phyloP scores from a whole-genome alignment of 2,888 invertebrate genomes.

The Chrysolina americana region DNA sequence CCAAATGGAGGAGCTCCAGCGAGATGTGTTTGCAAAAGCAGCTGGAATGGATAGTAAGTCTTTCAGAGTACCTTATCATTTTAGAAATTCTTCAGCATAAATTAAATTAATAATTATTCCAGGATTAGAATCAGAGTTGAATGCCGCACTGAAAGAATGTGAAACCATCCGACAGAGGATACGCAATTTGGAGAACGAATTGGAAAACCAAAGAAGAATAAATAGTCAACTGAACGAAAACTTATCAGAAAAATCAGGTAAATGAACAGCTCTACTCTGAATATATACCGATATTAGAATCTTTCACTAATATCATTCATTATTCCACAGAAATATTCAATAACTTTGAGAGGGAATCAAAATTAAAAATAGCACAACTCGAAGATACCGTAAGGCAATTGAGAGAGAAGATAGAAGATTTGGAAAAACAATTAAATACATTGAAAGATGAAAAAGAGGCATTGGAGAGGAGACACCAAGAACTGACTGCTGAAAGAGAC shows the following conservation, averaged over 20 bases:
- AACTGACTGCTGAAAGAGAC: slow-evolving; percentile 66
- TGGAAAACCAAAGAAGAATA: slow-evolving; percentile 73
- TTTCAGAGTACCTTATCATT: too few species aligned
- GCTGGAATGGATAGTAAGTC: slow-evolving; percentile 78
- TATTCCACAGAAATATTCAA: slow-evolving; percentile 58
- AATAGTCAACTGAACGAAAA: slow-evolving; percentile 75
- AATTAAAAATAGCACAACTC: slow-evolving; percentile 68
- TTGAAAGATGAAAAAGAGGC: slow-evolving; percentile 71
- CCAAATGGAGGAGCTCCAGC: slow-evolving; percentile 74
- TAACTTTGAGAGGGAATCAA: slow-evolving; percentile 64
- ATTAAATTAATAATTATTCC: too few species aligned
- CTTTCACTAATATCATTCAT: background rate
- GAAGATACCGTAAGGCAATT: slow-evolving; percentile 70
- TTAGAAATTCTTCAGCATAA: too few species aligned
- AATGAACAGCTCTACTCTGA: slow-evolving; percentile 11
- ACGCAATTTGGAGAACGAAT: slow-evolving; percentile 75
- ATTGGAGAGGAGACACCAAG: slow-evolving; percentile 65
- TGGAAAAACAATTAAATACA: slow-evolving; percentile 70
- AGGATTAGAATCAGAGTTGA: slow-evolving; percentile 78
- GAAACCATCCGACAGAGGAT: slow-evolving; percentile 75
- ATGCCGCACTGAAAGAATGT: slow-evolving; percentile 78
- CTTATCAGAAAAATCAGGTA: slow-evolving; percentile 74
- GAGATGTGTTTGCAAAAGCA: slow-evolving; percentile 75
- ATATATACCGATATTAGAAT: background rate
- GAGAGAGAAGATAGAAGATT: slow-evolving; percentile 70